Conservation (phyloP, 2,888 invertebrate genomes). For the Microchrysa polita region DNA sequence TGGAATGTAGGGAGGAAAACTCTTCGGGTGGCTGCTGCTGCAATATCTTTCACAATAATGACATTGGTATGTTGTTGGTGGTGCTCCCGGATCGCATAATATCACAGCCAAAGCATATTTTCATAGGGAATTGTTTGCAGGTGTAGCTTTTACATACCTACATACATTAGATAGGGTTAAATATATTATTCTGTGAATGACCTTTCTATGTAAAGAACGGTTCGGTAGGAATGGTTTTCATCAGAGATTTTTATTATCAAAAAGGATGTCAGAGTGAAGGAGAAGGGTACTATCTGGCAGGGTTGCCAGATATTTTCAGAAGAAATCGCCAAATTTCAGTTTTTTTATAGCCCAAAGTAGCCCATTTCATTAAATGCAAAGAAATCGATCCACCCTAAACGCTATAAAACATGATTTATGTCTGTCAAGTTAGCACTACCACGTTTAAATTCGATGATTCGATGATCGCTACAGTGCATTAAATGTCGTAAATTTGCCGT, state of each 20-base stretch:
- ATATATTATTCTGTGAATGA: not conserved
- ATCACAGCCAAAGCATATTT: not conserved
- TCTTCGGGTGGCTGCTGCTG: too few relatives aligned
- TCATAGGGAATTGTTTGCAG: not conserved
- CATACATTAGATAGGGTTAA: not conserved
- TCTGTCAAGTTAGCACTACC: too few relatives aligned
- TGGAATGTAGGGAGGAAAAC: not conserved
- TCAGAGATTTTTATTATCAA: not conserved
- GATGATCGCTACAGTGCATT: too few relatives aligned
- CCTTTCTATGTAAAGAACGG: not conserved
- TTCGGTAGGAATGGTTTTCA: not conserved
- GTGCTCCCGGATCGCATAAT: not conserved
- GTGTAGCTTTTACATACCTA: not conserved
- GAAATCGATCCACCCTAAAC: too few relatives aligned
- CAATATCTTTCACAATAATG: slow-evolving; percentile 23
- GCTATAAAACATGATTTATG: too few relatives aligned
- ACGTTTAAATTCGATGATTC: too few relatives aligned
- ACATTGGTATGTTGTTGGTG: not conserved
- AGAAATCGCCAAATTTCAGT: too few relatives aligned
- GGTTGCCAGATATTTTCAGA: too few relatives aligned
- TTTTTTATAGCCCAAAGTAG: too few relatives aligned
- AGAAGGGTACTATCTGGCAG: not conserved
- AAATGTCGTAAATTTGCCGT: too few relatives aligned
- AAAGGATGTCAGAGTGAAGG: not conserved
- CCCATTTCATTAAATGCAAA: too few relatives aligned